Base-by-base conservation (phyloP, 2,113 vertebrate species). In the Calypte anna region DNA sequence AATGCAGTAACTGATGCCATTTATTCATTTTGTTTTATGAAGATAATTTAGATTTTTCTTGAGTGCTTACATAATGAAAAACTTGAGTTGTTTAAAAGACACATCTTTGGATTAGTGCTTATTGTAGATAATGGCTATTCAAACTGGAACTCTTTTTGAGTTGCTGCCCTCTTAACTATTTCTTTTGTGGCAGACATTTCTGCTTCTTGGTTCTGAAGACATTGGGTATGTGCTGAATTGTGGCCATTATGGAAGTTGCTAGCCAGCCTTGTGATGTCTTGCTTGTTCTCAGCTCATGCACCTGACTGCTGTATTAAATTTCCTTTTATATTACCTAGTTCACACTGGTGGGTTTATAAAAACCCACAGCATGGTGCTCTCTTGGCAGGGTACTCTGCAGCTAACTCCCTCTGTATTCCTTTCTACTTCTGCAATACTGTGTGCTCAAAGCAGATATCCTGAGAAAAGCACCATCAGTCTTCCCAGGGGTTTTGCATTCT, bases 81-180 rank as follows among this genome's bases (percentile, higher is more conserved):
- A 25, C 33, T 79, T 2, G 0, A 21, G 5, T 66, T 72, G 22
- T 57, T 68, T 80, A 58, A 61, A 79, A 68, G 44, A 40, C 23
- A 82, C 30, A 18, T 30, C 33, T 4, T 53, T 48, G 85, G 27
- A 79, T 31, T 40, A 82, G 33, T 46, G 25, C 54, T 79, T 28
- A 10, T 2, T 84, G 86, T 72, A 64, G 67, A 59, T 27, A 63
- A 15, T 9, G 33, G 24, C 40, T 76, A 0, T n/a, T 93, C 10
- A 43, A 24, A 77, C 2, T 2, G 14, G 14, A 22, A 59, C 25
- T 70, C 30, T 88, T 57, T 94, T 57, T 70, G 57, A 67, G 66
- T 67, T 84, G 30, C 44, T 91, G 79, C 38, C 44, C 66, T 86
- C 86, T 75, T 43, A 54, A 1, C 57, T 74, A 33, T 92, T 92